These are phyloP conservation scores for Sinocyclocheilus grahami DNA, from an alignment of 2,113 vertebrate species.

Conservation along the genomic window DNA sequence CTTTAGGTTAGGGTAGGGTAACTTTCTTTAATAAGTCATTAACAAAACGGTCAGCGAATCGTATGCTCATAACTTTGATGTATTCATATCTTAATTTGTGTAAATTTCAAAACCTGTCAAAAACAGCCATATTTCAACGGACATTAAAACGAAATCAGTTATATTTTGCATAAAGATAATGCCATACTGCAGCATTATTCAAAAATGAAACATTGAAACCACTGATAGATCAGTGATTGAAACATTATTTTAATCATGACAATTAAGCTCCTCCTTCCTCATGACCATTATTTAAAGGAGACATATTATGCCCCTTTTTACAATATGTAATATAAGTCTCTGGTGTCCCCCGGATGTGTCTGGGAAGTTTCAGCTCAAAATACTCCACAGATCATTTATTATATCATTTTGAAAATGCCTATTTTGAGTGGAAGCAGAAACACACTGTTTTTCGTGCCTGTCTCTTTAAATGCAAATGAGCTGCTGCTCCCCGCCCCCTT, in stretches of 20 bases:
- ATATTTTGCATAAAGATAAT: background rate
- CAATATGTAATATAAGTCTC: too few species aligned
- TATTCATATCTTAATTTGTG: background rate
- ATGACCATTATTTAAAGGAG: background rate
- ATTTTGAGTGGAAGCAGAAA: too few species aligned
- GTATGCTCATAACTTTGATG: background rate
- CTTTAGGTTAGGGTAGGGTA: background rate
- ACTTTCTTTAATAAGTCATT: background rate
- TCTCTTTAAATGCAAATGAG: too few species aligned
- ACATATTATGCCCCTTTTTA: too few species aligned
- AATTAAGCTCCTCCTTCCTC: background rate
- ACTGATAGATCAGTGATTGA: too few species aligned
- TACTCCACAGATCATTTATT: too few species aligned
- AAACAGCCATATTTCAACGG: background rate
- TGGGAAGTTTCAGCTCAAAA: too few species aligned
- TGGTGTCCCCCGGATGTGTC: too few species aligned
- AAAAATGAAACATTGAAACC: background rate
- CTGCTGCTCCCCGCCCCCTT: too few species aligned
- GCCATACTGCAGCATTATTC: background rate
- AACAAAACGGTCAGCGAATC: background rate
- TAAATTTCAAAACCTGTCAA: background rate
- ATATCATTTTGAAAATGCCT: too few species aligned
- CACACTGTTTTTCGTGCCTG: too few species aligned
- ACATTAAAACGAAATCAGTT: background rate
- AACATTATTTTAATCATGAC: constrained; percentile 5